Percentiles rank a stretch among this genome's conserved stretches.
Evolutionary conservation across 1,140 invertebrate genomes (phyloP).

Genomic region (Hyphantria cunea): DNA sequence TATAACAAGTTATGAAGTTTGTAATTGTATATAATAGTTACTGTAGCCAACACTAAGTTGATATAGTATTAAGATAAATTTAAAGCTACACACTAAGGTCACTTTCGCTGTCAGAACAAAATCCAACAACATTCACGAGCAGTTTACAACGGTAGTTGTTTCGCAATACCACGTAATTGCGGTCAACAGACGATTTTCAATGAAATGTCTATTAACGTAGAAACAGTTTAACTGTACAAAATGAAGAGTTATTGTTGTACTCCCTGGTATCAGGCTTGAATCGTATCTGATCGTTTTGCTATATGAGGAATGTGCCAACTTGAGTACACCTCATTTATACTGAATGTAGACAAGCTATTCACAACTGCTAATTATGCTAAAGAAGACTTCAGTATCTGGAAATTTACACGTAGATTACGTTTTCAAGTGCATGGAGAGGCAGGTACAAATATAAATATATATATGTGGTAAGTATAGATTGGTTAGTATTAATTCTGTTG

Average conservation of each 20-base stretch:
- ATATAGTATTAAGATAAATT: not conserved
- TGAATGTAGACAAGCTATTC: constrained; percentile 1
- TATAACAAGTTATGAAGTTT: too few relatives aligned
- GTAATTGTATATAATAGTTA: not conserved
- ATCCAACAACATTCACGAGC: not conserved
- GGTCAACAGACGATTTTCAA: constrained; percentile 16
- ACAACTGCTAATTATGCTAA: constrained; percentile 1
- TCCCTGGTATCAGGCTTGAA: constrained; percentile 26
- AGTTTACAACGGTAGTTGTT: not conserved
- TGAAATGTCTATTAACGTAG: constrained; percentile 23
- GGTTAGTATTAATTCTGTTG: too few relatives aligned
- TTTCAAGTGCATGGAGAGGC: not conserved
- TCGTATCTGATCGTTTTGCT: constrained; percentile 19
- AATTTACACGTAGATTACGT: not conserved
- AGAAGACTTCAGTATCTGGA: not conserved
- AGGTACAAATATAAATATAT: not conserved
- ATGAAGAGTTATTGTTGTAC: constrained; percentile 12
- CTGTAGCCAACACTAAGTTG: not conserved
- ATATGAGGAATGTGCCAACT: constrained; percentile 15
- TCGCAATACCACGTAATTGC: constrained; percentile 20
- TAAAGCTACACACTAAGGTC: not conserved
- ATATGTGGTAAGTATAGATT: not conserved
- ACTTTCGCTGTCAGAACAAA: not conserved
- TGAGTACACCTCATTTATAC: not conserved
- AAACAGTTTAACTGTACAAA: constrained; percentile 21